Conservation (phyloP, 2,113 vertebrate species). For the Baryphthengus martii region DNA sequence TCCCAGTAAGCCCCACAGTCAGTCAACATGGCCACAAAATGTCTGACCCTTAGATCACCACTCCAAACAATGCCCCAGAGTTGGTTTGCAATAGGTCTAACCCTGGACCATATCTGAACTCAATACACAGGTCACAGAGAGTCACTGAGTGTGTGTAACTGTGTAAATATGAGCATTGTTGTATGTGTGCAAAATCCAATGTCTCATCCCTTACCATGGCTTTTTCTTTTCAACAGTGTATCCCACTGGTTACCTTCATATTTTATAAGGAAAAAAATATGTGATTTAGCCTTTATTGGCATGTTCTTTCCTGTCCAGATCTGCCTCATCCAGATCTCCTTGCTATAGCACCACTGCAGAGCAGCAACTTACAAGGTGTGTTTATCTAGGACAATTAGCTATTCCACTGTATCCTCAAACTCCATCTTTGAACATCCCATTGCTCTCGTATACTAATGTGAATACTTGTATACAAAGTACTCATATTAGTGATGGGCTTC, state of each 20-base stretch:
- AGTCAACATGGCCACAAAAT: neutral
- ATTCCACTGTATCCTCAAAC: neutral
- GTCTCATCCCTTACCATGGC: neutral
- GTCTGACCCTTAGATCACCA: neutral
- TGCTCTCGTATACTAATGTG: too few relatives aligned
- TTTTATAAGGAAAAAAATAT: neutral
- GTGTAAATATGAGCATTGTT: neutral
- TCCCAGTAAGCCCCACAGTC: neutral
- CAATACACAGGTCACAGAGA: neutral
- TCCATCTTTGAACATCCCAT: neutral
- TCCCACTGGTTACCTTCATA: neutral
- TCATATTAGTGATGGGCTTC: neutral
- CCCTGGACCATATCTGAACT: neutral
- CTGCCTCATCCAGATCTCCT: neutral
- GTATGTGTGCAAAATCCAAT: fast-evolving
- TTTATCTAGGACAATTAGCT: neutral
- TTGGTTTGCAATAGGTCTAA: neutral
- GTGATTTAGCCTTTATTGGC: neutral
- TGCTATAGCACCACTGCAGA: neutral
- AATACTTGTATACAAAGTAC: neutral
- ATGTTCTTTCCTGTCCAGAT: neutral
- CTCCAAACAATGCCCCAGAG: neutral
- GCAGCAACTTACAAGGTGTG: neutral
- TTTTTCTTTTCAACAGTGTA: neutral
- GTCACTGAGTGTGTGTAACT: neutral